Base-by-base conservation (phyloP, 2,797 vertebrate species). In the Cygnus olor region DNA sequence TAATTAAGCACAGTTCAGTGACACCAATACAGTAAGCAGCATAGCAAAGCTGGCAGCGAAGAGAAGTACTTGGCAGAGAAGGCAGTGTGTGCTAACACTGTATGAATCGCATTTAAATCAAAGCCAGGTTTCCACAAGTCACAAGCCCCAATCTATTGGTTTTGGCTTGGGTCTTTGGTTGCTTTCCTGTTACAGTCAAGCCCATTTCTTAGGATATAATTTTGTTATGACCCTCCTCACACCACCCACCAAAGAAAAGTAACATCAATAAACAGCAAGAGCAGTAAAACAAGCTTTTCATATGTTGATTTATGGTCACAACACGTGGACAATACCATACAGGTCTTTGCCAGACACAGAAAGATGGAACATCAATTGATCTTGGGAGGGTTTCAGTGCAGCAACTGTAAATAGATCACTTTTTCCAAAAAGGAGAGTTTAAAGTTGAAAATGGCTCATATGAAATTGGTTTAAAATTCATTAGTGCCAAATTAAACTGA, bases 121-220 rank as follows among this genome's bases (percentile, higher is more conserved):
- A 85, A 95, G 83, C 58, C 94, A 96, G 32, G 10, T 74, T 80
- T 72, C 89, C 57, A 64, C 77, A 38, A 94, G 85, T 90, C 90
- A 91, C 80, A 74, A 88, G 74, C 28, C 22, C 32, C 1, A 0
- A 2, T 53, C 73, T 63, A 60, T 77, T 61, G 66, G 89, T 44
- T 84, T 68, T 57, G 44, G 28, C 45, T 82, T 78, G 68, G 34
- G 40, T 12, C 81, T 89, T 49, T 30, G 53, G 69, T 89, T 36
- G 25, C 65, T 81, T 68, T 81, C 58, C 81, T 9, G 42, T 94
- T 77, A 78, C 84, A 44, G 54, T 44, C 79, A 84, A 80, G 5
- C 8, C 32, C 45, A 14, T 61, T 65, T 61, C 61, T n/a, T n/a
- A 13, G 16, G 56, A 36, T 24, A 13, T 5, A 70, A 68, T 6